phyloP scores from a whole-genome alignment of 1,140 invertebrate species.

The Microvelia longipes region DNA sequence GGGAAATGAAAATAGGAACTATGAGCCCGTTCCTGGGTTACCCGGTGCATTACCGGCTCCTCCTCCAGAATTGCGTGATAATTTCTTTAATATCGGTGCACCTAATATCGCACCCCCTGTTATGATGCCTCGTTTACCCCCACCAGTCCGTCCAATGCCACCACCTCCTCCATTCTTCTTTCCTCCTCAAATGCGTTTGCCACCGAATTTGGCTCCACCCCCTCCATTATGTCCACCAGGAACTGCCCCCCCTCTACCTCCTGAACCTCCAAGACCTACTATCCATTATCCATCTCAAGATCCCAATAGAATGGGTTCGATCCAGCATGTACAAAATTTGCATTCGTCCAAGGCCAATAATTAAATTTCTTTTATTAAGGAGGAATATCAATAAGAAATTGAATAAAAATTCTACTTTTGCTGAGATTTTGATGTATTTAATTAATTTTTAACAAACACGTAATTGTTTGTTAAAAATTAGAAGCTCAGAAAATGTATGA shows the following conservation, averaged over 20 bases:
- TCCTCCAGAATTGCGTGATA: constrained; percentile 57
- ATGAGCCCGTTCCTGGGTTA: constrained; percentile 79
- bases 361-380: too few relatives aligned
- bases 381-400: too few relatives aligned
- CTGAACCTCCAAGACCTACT: constrained; percentile 29
- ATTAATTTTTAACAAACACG: too few relatives aligned
- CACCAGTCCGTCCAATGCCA: constrained; percentile 22
- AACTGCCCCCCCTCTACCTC: constrained; percentile 30
- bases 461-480: too few relatives aligned
- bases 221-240: constrained; percentile 24
- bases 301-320: constrained; percentile 70
- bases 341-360: neutral
- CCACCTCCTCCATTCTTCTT: constrained; percentile 26
- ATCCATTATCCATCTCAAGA: constrained; percentile 92
- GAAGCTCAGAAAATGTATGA: too few relatives aligned
- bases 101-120: constrained; percentile 38
- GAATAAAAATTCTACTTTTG: too few relatives aligned
- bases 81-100: constrained; percentile 61
- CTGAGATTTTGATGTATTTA: too few relatives aligned
- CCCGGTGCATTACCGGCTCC: constrained; percentile 62
- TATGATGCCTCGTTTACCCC: constrained; percentile 37
- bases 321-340: constrained; percentile 17
- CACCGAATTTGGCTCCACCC: constrained; percentile 15
- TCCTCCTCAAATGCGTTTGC: constrained; percentile 34
- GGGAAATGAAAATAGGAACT: constrained; percentile 28